phyloP scores from a whole-genome alignment of 2,113 vertebrate species.

The Carassius carassius region DNA sequence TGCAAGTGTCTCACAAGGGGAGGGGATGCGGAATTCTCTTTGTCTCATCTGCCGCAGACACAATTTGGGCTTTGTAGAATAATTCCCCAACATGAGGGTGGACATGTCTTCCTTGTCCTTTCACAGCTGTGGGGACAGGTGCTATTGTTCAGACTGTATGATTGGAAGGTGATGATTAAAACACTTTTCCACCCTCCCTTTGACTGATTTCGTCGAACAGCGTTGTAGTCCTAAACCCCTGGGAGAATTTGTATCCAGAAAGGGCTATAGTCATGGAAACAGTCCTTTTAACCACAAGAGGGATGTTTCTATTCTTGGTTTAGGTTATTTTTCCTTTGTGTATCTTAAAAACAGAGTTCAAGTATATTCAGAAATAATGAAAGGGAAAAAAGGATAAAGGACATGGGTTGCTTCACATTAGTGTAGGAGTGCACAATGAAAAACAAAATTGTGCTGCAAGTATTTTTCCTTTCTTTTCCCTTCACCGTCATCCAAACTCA shows the following conservation, averaged over 20 bases:
- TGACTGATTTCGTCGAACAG: neutral
- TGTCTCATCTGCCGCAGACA: constrained; percentile 25
- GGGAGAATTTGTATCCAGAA: neutral
- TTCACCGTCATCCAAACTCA: neutral
- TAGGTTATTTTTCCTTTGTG: neutral
- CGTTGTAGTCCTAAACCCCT: neutral
- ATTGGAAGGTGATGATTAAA: constrained; percentile 26
- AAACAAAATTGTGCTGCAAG: neutral
- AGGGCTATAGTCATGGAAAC: neutral
- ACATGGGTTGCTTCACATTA: neutral
- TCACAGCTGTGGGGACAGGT: neutral
- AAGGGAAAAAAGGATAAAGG: neutral
- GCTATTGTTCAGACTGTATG: constrained; percentile 12
- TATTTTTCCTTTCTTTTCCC: neutral
- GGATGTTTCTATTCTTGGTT: neutral
- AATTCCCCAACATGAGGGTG: constrained; percentile 33
- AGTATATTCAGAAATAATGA: neutral
- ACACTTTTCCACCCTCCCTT: neutral
- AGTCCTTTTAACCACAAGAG: neutral
- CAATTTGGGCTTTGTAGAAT: constrained; percentile 53
- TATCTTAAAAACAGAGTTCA: neutral
- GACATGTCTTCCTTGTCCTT: neutral
- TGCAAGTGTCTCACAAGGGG: constrained; percentile 34
- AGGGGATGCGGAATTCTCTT: constrained; percentile 40
- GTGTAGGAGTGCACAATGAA: neutral